Percentiles rank a stretch among this genome's conserved stretches.
Conservation (phyloP, 2,113 vertebrate genomes). For the Tetrao urogallus region DNA sequence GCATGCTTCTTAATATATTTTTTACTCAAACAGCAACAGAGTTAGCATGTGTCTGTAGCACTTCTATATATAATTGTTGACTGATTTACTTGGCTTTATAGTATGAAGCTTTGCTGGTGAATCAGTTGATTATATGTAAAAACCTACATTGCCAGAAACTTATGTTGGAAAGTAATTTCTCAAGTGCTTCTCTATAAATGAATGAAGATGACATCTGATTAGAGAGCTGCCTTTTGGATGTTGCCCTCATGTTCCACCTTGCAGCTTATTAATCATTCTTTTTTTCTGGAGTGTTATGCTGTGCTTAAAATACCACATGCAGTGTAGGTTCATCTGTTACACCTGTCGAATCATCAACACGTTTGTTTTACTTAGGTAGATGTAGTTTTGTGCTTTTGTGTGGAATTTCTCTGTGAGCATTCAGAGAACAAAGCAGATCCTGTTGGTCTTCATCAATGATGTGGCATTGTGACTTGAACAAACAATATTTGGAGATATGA, state of each 20-base stretch:
- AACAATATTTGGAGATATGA: not conserved
- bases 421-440: not conserved
- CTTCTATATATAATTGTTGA: not conserved
- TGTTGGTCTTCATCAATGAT: not conserved
- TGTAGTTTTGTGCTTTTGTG: not conserved
- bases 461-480: not conserved
- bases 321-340: not conserved
- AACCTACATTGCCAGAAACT: not conserved
- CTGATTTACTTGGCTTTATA: not conserved
- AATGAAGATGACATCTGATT: not conserved
- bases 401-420: not conserved
- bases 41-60: not conserved
- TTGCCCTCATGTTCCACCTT: not conserved
- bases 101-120: not conserved
- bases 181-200: not conserved
- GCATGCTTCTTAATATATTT: not conserved
- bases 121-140: not conserved
- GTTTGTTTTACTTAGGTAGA: not conserved
- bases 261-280: not conserved
- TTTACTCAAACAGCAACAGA: fast-evolving
- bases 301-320: not conserved
- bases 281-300: not conserved
- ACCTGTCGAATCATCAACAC: not conserved
- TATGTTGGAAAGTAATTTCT: not conserved
- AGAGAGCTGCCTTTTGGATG: not conserved